A percentile compares a stretch with the other conserved stretches of the same genome.
Conservation (phyloP, 2,888 invertebrate species). For the Anoncus sp. region DNA sequence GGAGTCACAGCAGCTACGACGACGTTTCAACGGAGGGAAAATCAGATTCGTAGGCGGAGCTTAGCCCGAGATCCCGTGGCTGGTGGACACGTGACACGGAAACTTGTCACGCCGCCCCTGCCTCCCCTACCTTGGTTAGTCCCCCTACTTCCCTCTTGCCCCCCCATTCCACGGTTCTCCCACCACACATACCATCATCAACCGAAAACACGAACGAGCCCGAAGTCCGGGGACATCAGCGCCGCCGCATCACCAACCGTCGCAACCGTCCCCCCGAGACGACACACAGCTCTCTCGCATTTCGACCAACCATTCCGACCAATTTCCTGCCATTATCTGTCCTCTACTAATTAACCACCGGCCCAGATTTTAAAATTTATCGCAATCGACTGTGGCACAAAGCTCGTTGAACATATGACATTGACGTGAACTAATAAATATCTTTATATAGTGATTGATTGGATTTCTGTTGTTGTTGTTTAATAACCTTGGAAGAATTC, state of each 20-base stretch:
- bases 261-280: conserved; percentile 37
- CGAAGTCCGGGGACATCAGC: conserved; percentile 48
- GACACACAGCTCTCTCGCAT: conserved; percentile 17
- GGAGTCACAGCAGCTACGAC: conserved; percentile 50
- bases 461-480: not conserved
- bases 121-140: conserved; percentile 67
- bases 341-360: not conserved
- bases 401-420: conserved; percentile 16
- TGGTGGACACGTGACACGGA: conserved; percentile 82
- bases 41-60: conserved; percentile 80
- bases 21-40: conserved; percentile 70
- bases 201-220: conserved; percentile 51
- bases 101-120: conserved; percentile 83
- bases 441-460: not conserved
- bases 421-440: conserved; percentile 12
- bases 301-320: conserved; percentile 16
- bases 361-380: conserved; percentile 20
- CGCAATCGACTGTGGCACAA: not conserved
- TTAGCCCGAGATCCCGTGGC: conserved; percentile 79
- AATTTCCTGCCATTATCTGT: not conserved
- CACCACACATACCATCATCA: conserved; percentile 38
- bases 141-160: conserved; percentile 49
- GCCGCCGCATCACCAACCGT: conserved; percentile 48
- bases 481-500: conserved; percentile 1
- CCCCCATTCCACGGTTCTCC: conserved; percentile 35